A percentile compares a stretch with the other conserved stretches of the same genome.
Conservation (phyloP, 92 coral and sea anemone species). For the Epizoanthus fatuus region DNA sequence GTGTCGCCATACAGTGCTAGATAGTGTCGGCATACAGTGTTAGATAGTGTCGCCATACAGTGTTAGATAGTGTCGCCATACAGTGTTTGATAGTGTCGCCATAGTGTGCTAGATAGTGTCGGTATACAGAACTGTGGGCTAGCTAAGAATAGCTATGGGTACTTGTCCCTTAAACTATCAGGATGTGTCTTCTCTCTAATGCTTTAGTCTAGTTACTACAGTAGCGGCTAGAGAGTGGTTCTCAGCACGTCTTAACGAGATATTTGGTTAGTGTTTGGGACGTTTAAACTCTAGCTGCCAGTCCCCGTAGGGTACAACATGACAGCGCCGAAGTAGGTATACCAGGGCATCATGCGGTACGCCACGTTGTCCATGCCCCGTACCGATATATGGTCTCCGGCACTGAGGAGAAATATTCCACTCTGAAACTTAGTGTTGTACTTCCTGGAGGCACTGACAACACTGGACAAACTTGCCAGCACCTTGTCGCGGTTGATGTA, state of each 20-base stretch:
- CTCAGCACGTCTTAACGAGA: too few species aligned
- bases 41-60: too few species aligned
- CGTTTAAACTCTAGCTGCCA: constrained; percentile 8
- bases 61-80: too few species aligned
- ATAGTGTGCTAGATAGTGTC: too few species aligned
- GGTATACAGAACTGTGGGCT: too few species aligned
- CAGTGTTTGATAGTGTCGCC: too few species aligned
- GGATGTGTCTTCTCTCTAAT: neutral
- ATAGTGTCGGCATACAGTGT: too few species aligned
- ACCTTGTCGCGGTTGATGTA: constrained; percentile 70
- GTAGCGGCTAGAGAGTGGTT: neutral
- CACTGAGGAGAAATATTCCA: constrained; percentile 81
- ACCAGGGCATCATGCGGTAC: constrained; percentile 65
- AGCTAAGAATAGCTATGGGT: too few species aligned
- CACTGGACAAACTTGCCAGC: constrained; percentile 85
- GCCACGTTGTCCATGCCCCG: constrained; percentile 64
- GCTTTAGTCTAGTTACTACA: neutral
- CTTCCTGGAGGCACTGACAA: constrained; percentile 46
- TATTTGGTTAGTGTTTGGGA: neutral
- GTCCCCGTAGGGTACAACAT: constrained; percentile 69
- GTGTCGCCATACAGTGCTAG: too few species aligned
- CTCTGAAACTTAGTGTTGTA: constrained; percentile 92
- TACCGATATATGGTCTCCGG: constrained; percentile 81
- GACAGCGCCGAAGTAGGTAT: constrained; percentile 85
- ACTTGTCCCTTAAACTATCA: too few species aligned